phyloP scores from a whole-genome alignment of 2,888 invertebrate species.

The Phasia obesa region DNA sequence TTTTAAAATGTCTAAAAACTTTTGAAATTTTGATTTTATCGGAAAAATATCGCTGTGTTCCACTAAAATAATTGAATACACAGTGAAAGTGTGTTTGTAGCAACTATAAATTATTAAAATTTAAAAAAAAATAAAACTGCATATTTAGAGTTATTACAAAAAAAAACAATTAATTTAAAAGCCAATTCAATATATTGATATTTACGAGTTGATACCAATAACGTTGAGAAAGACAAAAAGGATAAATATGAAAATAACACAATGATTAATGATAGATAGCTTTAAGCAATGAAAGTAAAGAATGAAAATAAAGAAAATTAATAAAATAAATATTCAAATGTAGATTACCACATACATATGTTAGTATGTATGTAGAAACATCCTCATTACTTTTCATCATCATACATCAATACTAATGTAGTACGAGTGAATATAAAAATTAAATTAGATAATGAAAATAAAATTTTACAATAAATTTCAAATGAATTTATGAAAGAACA shows the following conservation, averaged over 20 bases:
- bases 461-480: not conserved
- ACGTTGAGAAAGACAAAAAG: conserved; percentile 1
- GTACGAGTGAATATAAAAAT: conserved; percentile 13
- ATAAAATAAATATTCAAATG: conserved; percentile 38
- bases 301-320: conserved; percentile 36
- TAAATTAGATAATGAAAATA: conserved; percentile 12
- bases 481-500: conserved; percentile 28
- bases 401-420: conserved; percentile 35
- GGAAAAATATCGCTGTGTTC: too few relatives aligned
- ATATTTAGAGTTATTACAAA: conserved; percentile 46
- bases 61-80: too few relatives aligned
- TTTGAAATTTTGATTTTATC: not conserved
- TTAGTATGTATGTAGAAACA: conserved; percentile 12
- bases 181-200: conserved; percentile 52
- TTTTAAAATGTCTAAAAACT: not conserved
- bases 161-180: conserved; percentile 64
- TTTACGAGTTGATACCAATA: conserved; percentile 25
- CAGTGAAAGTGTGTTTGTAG: too few relatives aligned
- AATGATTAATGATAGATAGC: conserved; percentile 51
- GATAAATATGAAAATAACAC: conserved; percentile 3
- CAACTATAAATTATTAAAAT: not conserved
- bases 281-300: conserved; percentile 33
- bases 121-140: conserved; percentile 36
- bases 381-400: not conserved
- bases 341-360: conserved; percentile 13